Conservation (phyloP, 2,888 invertebrate species). For the Tetrapedia diversipes region DNA sequence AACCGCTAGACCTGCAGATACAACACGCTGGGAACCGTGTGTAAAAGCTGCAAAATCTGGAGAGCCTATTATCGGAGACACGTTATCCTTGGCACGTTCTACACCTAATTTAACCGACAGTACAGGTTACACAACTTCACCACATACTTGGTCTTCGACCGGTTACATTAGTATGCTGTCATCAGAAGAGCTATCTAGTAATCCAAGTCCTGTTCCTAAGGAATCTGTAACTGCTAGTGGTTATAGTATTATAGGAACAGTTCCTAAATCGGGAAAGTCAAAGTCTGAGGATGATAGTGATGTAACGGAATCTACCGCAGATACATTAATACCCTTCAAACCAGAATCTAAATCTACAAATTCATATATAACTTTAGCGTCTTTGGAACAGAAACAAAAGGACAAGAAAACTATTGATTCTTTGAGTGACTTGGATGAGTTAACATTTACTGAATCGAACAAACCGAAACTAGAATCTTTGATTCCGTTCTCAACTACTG, state of each 20-base stretch:
- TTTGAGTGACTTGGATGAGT: constrained; percentile 68
- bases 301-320: constrained; percentile 41
- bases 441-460: constrained; percentile 67
- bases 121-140: constrained; percentile 74
- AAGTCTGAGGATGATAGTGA: constrained; percentile 68
- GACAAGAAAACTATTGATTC: constrained; percentile 62
- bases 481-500: constrained; percentile 54
- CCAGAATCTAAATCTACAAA: constrained; percentile 66
- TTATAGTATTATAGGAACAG: constrained; percentile 77
- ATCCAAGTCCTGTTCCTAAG: constrained; percentile 78
- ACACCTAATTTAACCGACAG: constrained; percentile 80
- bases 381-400: constrained; percentile 73
- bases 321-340: constrained; percentile 60
- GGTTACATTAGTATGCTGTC: constrained; percentile 77
- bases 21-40: constrained; percentile 78
- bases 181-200: constrained; percentile 76
- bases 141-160: constrained; percentile 78
- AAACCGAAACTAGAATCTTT: constrained; percentile 57
- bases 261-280: constrained; percentile 65
- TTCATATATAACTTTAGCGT: constrained; percentile 75
- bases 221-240: constrained; percentile 66
- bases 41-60: constrained; percentile 76
- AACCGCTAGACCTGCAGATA: constrained; percentile 66
- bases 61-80: constrained; percentile 73
- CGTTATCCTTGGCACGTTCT: constrained; percentile 78